Base-by-base conservation (phyloP, 2,888 invertebrate species). In the Arenicola marina region DNA sequence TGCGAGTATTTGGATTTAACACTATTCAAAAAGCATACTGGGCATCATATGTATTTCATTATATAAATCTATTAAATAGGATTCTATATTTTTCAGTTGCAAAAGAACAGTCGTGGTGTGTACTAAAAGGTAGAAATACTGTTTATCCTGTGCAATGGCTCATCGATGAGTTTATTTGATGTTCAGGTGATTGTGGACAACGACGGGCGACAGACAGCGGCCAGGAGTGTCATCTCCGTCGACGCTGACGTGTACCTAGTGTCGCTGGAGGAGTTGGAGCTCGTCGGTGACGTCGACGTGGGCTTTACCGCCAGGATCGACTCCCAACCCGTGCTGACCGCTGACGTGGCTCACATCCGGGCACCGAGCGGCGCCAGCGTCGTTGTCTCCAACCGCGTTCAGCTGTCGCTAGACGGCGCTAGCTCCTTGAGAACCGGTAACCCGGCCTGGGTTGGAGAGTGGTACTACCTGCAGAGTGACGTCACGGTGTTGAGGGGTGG, bases 131-230 rank as follows among this genome's bases (percentile, higher is more conserved):
- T n/a, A n/a, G n/a, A n/a, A n/a, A n/a, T n/a, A n/a, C n/a, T n/a
- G n/a, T n/a, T n/a, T n/a, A n/a, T n/a, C n/a, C n/a, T n/a, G n/a
- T n/a, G n/a, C n/a, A n/a, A n/a, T n/a, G n/a, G n/a, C n/a, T n/a
- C n/a, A n/a, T n/a, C n/a, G n/a, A n/a, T n/a, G n/a, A n/a, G n/a
- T n/a, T 1, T 21, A 4, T 56, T 38, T 11, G 11, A 4, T 11
- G 65, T 65, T 1, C 61, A 75, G 75, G 68, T 64, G 18, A 56
- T 66, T 2, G 64, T 75, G 0, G 68, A 66, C 43, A 72, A 70
- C 43, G 43, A 63, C n/a, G 45, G 43, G 7, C 29, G 58, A 38
- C 66, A 71, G 29, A 32, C 65, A 18, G 63, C 66, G 29, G 43
- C 53, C 38, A 28, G 18, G 15, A 28, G 43, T 1, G 31, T 28